Base-by-base conservation (phyloP, 2,113 vertebrate species). In the Xenopus laevis region DNA sequence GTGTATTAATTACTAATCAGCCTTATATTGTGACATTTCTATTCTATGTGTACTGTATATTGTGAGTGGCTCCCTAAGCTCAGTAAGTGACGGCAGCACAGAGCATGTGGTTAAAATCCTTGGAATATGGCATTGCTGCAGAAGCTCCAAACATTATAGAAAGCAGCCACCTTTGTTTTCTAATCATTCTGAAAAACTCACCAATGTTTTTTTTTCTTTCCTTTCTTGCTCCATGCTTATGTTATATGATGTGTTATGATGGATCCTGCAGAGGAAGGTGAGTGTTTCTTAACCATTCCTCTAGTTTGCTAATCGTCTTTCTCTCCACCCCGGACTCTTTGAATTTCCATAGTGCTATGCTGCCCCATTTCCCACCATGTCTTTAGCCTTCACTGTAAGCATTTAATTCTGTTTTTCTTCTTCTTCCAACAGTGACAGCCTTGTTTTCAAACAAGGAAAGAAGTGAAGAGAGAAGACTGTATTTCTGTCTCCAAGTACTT, bases 251-350 rank as follows among this genome's bases (percentile, higher is more conserved):
- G n/a, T n/a, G n/a, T n/a, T 65, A 21, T 27, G 68, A 79, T 68
- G 58, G 74, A 76, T 7, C 53, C 27, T 64, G 0, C 84, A 92
- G 91, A 79, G 91, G 88, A 83, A 92, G 91, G 91, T 92, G 80
- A 86, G n/a, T n/a, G 87, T 64, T 69, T n/a, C 46, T 8, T n/a
- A 33, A 33, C 30, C 30, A 33, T 6, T 33, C 30, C 30, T 6
- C 30, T 6, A 9, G 3, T 52, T 10, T 9, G 3, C 50, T 10
- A 10, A 10, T 52, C 10, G 50, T 52, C 12, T 16, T 3, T 4
- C n/a, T 23, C 8, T 15, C 21, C 16, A 3, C 44, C 23, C 59
- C 33, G 16, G 3, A 7, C 12, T 33, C 40, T 13, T 16, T 10
- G 12, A 30, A 11, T 30, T 27, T 5, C 3, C 13, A 11, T 5